These are phyloP conservation scores for Odontophorus gujanensis DNA, from an alignment of 2,113 vertebrate species.

Conservation along the genomic window DNA sequence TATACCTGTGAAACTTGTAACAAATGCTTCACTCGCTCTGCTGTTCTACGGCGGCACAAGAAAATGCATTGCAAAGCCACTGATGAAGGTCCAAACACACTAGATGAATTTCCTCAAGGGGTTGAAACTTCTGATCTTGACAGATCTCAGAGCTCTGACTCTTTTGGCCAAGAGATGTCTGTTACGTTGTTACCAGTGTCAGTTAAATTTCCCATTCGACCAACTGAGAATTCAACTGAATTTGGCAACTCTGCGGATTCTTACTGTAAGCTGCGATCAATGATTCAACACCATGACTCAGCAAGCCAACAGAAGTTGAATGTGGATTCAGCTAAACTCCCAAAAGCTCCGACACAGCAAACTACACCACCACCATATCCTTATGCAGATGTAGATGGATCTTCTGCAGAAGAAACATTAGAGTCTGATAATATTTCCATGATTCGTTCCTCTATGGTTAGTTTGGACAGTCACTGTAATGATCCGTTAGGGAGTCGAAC, in stretches of 20 bases:
- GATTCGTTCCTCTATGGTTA: conserved; percentile 66
- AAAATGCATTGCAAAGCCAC: conserved; percentile 82
- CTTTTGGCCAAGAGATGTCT: conserved; percentile 75
- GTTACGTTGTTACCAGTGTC: conserved; percentile 58
- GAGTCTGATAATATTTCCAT: conserved; percentile 49
- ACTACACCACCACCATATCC: background rate
- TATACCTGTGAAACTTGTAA: conserved; percentile 89
- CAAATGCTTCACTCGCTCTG: conserved; percentile 93
- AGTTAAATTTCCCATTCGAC: conserved; percentile 60
- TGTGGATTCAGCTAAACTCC: conserved; percentile 70
- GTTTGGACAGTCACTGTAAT: conserved; percentile 75
- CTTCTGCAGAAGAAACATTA: conserved; percentile 40
- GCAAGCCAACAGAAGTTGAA: conserved; percentile 74
- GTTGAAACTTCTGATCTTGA: conserved; percentile 60
- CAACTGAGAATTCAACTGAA: background rate
- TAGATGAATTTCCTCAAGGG: conserved; percentile 30
- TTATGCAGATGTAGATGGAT: conserved; percentile 46
- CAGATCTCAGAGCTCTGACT: conserved; percentile 69
- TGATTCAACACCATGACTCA: conserved; percentile 73
- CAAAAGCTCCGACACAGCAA: conserved; percentile 70
- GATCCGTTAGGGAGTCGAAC: conserved; percentile 72
- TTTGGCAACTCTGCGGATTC: conserved; percentile 35
- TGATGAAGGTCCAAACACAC: background rate
- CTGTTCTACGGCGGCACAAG: conserved; percentile 89
- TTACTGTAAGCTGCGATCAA: conserved; percentile 80